Percentiles rank a stretch among this genome's conserved stretches.
phyloP scores from a whole-genome alignment of 2,113 vertebrate genomes.

The Boulengeromyrus knoepffleri region DNA sequence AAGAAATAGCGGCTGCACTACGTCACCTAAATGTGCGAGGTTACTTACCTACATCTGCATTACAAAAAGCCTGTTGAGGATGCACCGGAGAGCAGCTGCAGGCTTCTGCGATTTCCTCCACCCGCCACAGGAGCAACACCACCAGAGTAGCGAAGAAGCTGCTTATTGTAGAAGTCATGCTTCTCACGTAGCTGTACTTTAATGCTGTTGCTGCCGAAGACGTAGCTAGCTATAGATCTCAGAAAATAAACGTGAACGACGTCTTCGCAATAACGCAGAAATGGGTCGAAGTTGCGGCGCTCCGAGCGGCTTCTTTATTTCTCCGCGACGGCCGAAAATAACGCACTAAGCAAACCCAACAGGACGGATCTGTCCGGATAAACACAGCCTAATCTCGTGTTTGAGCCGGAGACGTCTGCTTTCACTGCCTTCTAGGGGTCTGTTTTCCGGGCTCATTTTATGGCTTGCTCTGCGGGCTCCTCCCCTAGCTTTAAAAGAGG shows the following conservation, averaged over 20 bases:
- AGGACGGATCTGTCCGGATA: background rate
- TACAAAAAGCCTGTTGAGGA: constrained; percentile 95
- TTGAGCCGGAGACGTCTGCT: background rate
- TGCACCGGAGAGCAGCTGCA: constrained; percentile 93
- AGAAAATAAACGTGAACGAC: background rate
- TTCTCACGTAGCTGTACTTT: constrained; percentile 28
- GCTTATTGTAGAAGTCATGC: constrained; percentile 59
- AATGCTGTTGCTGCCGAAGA: constrained; percentile 13
- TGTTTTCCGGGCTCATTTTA: constrained; percentile 48
- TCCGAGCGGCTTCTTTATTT: background rate
- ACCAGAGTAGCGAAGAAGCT: constrained; percentile 68
- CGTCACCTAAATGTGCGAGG: constrained; percentile 16
- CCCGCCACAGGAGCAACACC: constrained; percentile 67
- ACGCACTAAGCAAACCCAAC: background rate
- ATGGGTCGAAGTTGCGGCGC: background rate
- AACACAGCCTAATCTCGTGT: background rate
- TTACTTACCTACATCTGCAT: constrained; percentile 85
- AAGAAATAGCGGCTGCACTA: background rate
- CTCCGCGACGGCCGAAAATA: background rate
- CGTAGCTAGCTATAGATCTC: background rate
- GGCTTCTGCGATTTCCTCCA: constrained; percentile 69
- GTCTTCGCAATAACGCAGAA: background rate
- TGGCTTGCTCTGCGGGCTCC: constrained; percentile 45
- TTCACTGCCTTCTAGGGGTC: constrained; percentile 39
- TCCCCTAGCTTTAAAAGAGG: constrained; percentile 35